Conservation (phyloP, 2,888 invertebrate genomes). For the Polydrusus pterygomalis region DNA sequence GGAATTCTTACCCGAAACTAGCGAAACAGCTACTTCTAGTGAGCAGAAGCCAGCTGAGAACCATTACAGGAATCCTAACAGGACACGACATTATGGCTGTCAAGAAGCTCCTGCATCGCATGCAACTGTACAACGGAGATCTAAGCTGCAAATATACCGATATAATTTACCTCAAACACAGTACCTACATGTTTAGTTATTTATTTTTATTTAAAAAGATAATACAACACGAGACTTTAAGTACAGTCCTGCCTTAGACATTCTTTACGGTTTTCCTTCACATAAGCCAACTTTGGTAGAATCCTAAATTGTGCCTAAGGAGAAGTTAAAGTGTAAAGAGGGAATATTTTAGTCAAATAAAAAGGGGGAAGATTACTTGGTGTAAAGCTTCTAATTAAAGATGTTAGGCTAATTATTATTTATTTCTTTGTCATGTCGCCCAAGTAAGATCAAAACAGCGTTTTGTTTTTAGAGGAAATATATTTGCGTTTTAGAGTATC, state of each 20-base stretch:
- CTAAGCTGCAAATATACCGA: no score
- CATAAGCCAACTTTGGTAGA: constrained; percentile 58
- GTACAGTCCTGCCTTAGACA: constrained; percentile 29
- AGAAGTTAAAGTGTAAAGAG: constrained; percentile 67
- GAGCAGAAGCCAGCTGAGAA: no score
- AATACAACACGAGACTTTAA: neutral
- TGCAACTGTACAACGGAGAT: no score
- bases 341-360: constrained; percentile 58
- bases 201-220: no score
- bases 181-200: no score
- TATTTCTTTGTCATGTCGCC: constrained; percentile 65
- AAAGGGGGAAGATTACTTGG: constrained; percentile 50
- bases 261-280: constrained; percentile 38
- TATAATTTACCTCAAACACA: no score
- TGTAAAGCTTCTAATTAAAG: constrained; percentile 64
- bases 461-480: constrained; percentile 49
- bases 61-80: no score
- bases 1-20: no score
- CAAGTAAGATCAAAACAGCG: constrained; percentile 55
- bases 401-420: constrained; percentile 67
- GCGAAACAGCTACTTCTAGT: no score
- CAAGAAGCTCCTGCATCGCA: no score
- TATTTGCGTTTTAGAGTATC: no score
- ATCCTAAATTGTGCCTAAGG: constrained; percentile 69
- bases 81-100: no score